Conservation (phyloP, 1,140 invertebrate genomes). For the Periplaneta americana region DNA sequence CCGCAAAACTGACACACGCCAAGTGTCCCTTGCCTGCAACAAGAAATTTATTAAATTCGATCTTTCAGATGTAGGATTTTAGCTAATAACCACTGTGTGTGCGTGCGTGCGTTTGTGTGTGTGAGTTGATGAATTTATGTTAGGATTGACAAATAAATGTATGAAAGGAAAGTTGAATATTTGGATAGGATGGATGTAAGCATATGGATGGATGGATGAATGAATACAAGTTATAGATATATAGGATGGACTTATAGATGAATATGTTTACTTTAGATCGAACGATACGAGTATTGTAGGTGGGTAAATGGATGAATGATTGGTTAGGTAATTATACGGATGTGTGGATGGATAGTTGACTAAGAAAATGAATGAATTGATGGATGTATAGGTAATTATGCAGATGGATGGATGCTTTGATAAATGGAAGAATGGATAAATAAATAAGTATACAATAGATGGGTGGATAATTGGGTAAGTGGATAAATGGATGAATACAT, state of each 20-base stretch:
- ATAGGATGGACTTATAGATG: background rate
- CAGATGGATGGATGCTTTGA: too few species aligned
- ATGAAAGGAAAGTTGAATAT: background rate
- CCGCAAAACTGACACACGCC: slow-evolving; percentile 71
- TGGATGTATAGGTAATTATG: too few species aligned
- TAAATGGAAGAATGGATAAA: too few species aligned
- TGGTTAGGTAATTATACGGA: too few species aligned
- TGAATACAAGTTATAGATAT: background rate
- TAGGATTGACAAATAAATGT: background rate
- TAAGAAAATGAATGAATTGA: too few species aligned
- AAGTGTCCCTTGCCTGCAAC: slow-evolving; percentile 51
- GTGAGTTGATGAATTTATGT: background rate
- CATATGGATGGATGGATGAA: background rate
- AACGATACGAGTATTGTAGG: background rate
- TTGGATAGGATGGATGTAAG: background rate
- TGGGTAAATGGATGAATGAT: too few species aligned
- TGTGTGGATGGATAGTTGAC: too few species aligned
- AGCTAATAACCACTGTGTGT: background rate
- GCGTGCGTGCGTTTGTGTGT: background rate
- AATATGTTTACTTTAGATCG: background rate
- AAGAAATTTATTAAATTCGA: background rate
- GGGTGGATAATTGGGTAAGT: too few species aligned
- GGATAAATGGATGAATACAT: too few species aligned
- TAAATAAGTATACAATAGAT: too few species aligned
- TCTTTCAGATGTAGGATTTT: background rate